These are phyloP conservation scores for Pseudotriccus pelzelni DNA, from an alignment of 2,797 vertebrate genomes.

Conservation along the genomic window DNA sequence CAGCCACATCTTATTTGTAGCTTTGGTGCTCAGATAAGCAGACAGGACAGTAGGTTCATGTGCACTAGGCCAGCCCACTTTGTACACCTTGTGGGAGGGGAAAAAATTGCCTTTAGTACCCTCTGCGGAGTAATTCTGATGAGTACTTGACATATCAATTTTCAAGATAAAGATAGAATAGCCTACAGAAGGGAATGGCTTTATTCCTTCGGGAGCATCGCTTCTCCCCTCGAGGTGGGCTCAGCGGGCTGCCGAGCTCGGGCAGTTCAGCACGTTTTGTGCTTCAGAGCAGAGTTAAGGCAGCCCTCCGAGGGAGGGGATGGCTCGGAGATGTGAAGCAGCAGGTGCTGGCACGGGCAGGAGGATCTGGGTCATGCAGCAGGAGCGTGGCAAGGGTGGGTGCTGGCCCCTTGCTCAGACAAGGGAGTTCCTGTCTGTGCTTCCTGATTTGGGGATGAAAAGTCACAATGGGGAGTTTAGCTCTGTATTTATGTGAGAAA, in stretches of 20 bases:
- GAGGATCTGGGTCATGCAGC: not conserved
- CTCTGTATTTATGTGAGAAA: not conserved
- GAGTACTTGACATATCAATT: not conserved
- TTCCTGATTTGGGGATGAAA: not conserved
- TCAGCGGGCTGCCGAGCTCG: fast-evolving
- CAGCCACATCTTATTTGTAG: not conserved
- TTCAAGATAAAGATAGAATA: not conserved
- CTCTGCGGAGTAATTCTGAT: not conserved
- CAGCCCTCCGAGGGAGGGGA: not conserved
- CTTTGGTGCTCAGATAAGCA: not conserved
- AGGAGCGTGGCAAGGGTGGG: not conserved
- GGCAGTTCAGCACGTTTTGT: not conserved
- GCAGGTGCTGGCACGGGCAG: not conserved
- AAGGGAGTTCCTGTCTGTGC: not conserved
- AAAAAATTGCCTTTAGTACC: not conserved
- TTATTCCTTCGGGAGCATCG: fast-evolving
- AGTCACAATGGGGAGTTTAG: not conserved
- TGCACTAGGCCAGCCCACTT: not conserved
- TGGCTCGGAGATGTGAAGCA: not conserved
- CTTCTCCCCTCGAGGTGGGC: not conserved
- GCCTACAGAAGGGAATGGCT: not conserved
- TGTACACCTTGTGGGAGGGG: fast-evolving
- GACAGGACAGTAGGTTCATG: not conserved
- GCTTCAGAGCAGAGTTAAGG: not conserved
- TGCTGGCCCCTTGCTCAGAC: not conserved